A percentile compares a stretch with the other conserved stretches of the same genome.
Evolutionary conservation across 2,888 invertebrate genomes (phyloP).

Genomic region (Ceriagrion tenellum): DNA sequence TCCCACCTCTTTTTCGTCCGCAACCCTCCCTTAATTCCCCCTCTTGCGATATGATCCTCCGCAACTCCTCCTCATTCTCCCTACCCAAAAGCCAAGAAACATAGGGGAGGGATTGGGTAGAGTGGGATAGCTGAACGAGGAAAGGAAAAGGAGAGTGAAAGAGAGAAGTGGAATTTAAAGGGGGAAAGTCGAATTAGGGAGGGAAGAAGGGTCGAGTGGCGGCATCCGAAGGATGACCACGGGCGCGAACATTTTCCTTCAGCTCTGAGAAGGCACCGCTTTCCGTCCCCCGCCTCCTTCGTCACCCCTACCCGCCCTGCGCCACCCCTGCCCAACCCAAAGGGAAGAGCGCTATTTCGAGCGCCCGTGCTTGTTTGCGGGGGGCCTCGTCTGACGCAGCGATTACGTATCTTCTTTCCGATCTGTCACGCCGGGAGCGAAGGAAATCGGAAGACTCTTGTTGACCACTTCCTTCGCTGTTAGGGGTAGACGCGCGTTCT

Average conservation of each 20-base stretch:
- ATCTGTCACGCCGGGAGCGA: neutral
- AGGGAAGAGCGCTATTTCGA: neutral
- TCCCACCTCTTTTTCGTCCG: neutral
- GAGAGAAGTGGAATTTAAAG: neutral
- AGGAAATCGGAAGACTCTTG: too few relatives aligned
- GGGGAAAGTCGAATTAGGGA: neutral
- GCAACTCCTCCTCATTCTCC: neutral
- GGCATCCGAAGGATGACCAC: neutral
- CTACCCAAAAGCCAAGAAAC: neutral
- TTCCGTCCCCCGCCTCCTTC: too few relatives aligned
- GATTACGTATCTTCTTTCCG: neutral
- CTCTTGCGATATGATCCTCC: neutral
- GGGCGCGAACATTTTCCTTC: neutral
- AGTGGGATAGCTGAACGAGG: neutral
- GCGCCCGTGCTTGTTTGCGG: neutral
- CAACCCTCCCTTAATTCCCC: neutral
- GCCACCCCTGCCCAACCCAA: too few relatives aligned
- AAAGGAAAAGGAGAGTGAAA: neutral
- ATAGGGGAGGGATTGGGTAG: constrained; percentile 3
- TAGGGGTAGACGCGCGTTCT: too few relatives aligned
- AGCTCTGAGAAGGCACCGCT: neutral
- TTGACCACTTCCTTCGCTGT: too few relatives aligned
- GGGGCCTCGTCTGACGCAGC: neutral
- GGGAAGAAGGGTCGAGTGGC: neutral
- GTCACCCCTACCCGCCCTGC: too few relatives aligned